Evolutionary conservation across 2,113 vertebrate genomes (phyloP), one percentile per base, ranked within the genome.

Genomic region (Motacilla alba): DNA sequence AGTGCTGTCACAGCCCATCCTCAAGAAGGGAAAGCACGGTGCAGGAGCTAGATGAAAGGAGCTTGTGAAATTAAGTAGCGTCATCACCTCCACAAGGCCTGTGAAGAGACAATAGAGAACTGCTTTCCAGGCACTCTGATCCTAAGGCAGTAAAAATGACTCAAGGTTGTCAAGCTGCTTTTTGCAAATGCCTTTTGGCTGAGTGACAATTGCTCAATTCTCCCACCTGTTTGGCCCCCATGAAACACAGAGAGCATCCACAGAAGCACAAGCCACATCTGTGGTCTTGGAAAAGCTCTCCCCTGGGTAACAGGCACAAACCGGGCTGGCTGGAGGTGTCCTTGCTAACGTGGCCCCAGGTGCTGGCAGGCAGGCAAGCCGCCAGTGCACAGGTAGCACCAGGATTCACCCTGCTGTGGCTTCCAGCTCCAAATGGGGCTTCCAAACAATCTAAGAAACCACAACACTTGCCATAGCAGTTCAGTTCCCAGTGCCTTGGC

Each of bases 111-210:
- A 96, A 88, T n/a, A 89, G 83, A 86, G 76, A 95, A 64, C 59
- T 94, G 93, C 93, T 96, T 95, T 93, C 87, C 90, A 94, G 87
- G 94, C 93, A 93, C 73, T 90, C 76, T 52, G 50, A 96, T 92
- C 87, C 88, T 69, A 72, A 74, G 90, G 92, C 73, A 94, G 75
- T 89, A 95, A 94, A 91, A 88, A 90, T 84, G 92, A 96, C 66
- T 96, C 94, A 86, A 63, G 91, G 95, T 67, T 75, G 80, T 88
- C 59, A 75, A 47, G 52, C n/a, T 88, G 78, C n/a, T 90, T 95
- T 82, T 59, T 49, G 17, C 56, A 94, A 94, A 89, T 63, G 77
- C 83, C 73, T 90, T 94, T 78, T 7, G 37, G 68, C 64, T 39
- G 50, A 75, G 83, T 60, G 83, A 95, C 88, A 89, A 77, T 72